These are phyloP conservation scores for Philereme vetulata DNA, from an alignment of 2,888 invertebrate species.

Conservation along the genomic window DNA sequence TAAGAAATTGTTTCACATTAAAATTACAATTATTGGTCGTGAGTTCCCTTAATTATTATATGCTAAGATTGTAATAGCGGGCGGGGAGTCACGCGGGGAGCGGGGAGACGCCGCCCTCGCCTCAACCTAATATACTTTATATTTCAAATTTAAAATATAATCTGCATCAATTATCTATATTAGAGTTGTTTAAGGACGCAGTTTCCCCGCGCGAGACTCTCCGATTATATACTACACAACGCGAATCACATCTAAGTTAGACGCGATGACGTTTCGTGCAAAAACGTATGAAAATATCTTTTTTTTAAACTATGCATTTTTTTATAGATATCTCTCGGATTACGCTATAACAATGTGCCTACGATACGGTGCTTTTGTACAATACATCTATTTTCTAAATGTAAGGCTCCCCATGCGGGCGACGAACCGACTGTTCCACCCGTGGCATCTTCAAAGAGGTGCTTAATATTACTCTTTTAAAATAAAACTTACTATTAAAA, in stretches of 20 bases:
- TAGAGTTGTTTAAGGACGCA: slow-evolving; percentile 23
- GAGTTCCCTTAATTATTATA: slow-evolving; percentile 66
- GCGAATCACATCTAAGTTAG: slow-evolving; percentile 50
- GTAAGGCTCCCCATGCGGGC: slow-evolving; percentile 54
- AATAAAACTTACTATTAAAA: slow-evolving; percentile 69
- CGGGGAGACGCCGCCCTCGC: slow-evolving; percentile 49
- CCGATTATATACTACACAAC: slow-evolving; percentile 58
- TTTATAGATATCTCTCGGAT: slow-evolving; percentile 73
- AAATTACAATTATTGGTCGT: slow-evolving; percentile 83
- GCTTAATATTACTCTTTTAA: slow-evolving; percentile 45
- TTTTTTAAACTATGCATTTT: slow-evolving; percentile 72
- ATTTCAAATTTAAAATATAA: slow-evolving; percentile 32
- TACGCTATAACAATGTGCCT: slow-evolving; percentile 79
- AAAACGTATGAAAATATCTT: slow-evolving; percentile 83
- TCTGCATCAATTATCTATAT: slow-evolving; percentile 32
- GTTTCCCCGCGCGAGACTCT: slow-evolving; percentile 27
- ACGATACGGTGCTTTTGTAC: slow-evolving; percentile 77
- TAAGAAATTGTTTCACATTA: slow-evolving; percentile 69
- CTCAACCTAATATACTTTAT: slow-evolving; percentile 27
- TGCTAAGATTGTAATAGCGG: slow-evolving; percentile 70
- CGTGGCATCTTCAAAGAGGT: slow-evolving; percentile 43
- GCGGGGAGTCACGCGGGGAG: slow-evolving; percentile 49
- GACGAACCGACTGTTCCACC: slow-evolving; percentile 31
- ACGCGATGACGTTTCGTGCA: slow-evolving; percentile 75
- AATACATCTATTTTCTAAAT: slow-evolving; percentile 68